phyloP scores from a whole-genome alignment of 2,113 vertebrate genomes.

The Garra rufa region DNA sequence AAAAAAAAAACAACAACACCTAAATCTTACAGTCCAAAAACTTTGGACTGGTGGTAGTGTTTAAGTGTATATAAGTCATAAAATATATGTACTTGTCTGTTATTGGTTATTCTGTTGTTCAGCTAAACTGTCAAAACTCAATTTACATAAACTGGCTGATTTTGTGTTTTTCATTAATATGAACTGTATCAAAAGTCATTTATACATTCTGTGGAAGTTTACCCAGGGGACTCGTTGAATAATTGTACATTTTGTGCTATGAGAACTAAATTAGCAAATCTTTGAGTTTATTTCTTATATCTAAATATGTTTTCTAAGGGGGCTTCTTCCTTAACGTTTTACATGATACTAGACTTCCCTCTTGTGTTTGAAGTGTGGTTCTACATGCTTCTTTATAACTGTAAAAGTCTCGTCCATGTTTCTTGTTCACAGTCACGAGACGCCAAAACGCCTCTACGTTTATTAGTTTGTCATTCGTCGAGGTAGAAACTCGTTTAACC shows the following conservation, averaged over 20 bases:
- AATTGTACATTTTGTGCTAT: neutral
- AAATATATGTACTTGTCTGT: too few relatives aligned
- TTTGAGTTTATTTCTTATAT: too few relatives aligned
- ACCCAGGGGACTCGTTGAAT: neutral
- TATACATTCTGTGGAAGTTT: too few relatives aligned
- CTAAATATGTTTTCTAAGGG: neutral
- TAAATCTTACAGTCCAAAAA: too few relatives aligned
- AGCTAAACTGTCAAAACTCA: neutral
- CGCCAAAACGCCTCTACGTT: neutral
- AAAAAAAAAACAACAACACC: too few relatives aligned
- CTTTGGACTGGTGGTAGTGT: too few relatives aligned
- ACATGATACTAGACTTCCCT: slow-evolving; percentile 6
- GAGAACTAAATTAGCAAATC: too few relatives aligned
- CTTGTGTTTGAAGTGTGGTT: slow-evolving; percentile 3
- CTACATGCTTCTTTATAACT: neutral
- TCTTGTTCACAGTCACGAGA: neutral
- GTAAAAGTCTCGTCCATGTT: neutral
- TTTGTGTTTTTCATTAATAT: neutral
- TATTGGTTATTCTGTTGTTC: neutral
- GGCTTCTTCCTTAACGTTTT: neutral
- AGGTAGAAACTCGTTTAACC: neutral
- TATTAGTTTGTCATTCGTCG: neutral
- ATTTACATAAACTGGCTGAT: neutral
- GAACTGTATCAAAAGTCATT: too few relatives aligned
- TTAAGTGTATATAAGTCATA: too few relatives aligned